Base-by-base conservation (phyloP, 2,797 vertebrate species). In the Distichodus sexfasciatus region DNA sequence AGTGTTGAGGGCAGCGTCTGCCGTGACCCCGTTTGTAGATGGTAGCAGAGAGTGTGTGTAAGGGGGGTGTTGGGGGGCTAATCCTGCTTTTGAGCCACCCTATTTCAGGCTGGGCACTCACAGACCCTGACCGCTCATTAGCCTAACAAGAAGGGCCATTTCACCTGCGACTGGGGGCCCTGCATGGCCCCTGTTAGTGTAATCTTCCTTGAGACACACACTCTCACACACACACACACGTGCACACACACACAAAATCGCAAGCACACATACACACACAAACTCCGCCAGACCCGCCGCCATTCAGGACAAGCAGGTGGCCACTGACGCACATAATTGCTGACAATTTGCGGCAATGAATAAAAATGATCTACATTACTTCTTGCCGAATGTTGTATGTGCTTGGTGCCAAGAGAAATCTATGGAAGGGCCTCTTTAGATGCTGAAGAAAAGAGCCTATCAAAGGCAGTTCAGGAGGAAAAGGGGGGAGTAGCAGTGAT, bases 341-440 rank as follows among this genome's bases (percentile, higher is more conserved):
- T 92, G 95, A 98, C 97, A 98, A 99, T 99, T 99, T 98, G 95
- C 95, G 95, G 95, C 95, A 97, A 98, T 99, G 96, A 99, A 99
- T 99, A 98, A 98, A 98, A 99, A 98, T 98, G 94, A 97, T 97
- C 95, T 97, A 96, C 96, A 98, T 98, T 98, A 95, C 96, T 98
- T 96, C 96, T 99, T 96, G 96, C 97, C 95, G 98, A 98, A 99
- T 96, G 96, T 98, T 97, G 95, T 92, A 94, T 96, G 94, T 94
- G 94, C 93, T 93, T 76, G 77, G 93, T 94, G 92, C 94, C 93
- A 96, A 97, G 94, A 92, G 93, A 95, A 94, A 96, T 97, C 96
- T 98, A 97, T 98, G 94, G 96, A 95, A 94, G 94, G 76, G 92
- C 93, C 94, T 95, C 96, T 92, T 98, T 97, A 95, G 92, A 93